Conservation (phyloP, 2,797 vertebrate genomes). For the Echiichthys vipera region DNA sequence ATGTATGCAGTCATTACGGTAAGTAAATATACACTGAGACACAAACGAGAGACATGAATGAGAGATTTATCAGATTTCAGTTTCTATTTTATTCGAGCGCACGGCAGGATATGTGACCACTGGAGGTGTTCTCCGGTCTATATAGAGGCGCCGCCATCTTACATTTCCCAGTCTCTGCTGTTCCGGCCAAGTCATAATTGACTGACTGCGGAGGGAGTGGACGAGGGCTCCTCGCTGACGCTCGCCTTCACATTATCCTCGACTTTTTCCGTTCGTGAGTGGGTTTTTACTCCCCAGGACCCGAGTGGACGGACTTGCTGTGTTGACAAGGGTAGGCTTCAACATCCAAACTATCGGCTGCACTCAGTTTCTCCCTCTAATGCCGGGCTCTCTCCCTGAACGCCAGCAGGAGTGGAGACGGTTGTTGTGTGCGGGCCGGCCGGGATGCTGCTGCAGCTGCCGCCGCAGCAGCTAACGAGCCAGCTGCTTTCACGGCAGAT, state of each 20-base stretch:
- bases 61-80: constrained; percentile 6
- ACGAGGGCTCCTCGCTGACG: constrained; percentile 75
- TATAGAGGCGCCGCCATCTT: constrained; percentile 88
- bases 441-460: constrained; percentile 60
- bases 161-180: constrained; percentile 78
- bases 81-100: constrained; percentile 76
- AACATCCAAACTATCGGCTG: constrained; percentile 50
- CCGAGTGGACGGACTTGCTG: constrained; percentile 77
- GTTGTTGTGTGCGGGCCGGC: constrained; percentile 64
- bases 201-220: constrained; percentile 66
- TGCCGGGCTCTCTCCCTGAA: constrained; percentile 42
- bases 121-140: constrained; percentile 82
- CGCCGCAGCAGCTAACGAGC: constrained; percentile 47
- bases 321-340: constrained; percentile 82
- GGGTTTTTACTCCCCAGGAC: constrained; percentile 68
- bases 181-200: constrained; percentile 17
- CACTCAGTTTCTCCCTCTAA: constrained; percentile 38
- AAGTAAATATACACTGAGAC: fast-evolving
- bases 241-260: constrained; percentile 58
- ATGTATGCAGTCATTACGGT: fast-evolving
- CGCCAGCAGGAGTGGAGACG: constrained; percentile 51
- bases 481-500: constrained; percentile 63
- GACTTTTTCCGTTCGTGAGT: constrained; percentile 64
- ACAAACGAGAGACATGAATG: fast-evolving
- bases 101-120: constrained; percentile 82